Percentiles rank a stretch among this genome's conserved stretches.
Conservation (phyloP, 1,140 invertebrate species). For the Drosophila albomicans region DNA sequence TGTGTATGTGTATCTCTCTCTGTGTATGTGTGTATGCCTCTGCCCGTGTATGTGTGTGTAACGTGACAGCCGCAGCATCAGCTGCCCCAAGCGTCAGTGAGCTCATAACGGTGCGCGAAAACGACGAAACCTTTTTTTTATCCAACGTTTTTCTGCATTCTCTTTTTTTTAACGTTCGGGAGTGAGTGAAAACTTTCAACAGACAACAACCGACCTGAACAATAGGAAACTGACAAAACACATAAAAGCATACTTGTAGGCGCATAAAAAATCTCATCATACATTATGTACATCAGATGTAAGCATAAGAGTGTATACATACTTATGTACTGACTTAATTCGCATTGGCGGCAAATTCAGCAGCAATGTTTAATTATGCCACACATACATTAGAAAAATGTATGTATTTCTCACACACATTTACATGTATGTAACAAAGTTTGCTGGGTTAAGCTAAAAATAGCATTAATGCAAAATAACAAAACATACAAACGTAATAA, state of each 20-base stretch:
- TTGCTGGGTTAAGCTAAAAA: constrained; percentile 35
- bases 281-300: constrained; percentile 4
- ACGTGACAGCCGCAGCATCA: constrained; percentile 54
- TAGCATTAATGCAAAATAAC: constrained; percentile 34
- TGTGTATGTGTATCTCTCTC: constrained; percentile 3
- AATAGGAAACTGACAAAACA: constrained; percentile 6
- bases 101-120: constrained; percentile 55
- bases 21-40: constrained; percentile 4
- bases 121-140: constrained; percentile 45
- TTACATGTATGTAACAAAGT: not conserved
- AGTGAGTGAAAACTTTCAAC: constrained; percentile 38
- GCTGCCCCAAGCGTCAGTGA: constrained; percentile 51
- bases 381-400: constrained; percentile 17
- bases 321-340: not conserved
- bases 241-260: constrained; percentile 17
- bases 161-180: constrained; percentile 18
- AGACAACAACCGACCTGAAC: not conserved
- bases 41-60: constrained; percentile 10
- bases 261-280: not conserved
- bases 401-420: constrained; percentile 10
- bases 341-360: constrained; percentile 33
- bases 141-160: constrained; percentile 12
- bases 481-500: constrained; percentile 19
- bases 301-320: too few species aligned
- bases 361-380: not conserved